A percentile compares a stretch with the other conserved stretches of the same genome.
Evolutionary conservation across 2,797 vertebrate genomes (phyloP).

Genomic region (Argyrosomus regius): DNA sequence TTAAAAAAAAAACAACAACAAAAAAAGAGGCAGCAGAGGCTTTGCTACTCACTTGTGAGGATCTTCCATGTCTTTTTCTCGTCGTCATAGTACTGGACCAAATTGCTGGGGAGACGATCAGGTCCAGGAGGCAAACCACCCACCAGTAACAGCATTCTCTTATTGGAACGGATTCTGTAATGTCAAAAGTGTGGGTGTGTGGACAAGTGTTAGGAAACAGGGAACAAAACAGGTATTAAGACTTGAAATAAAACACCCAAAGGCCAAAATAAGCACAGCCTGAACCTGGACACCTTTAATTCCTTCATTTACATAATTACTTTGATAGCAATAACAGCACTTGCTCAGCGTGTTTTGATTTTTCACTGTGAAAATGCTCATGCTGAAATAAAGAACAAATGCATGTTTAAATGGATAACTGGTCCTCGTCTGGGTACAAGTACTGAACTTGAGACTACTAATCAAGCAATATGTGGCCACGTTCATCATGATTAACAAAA

Average conservation of each 20-base stretch:
- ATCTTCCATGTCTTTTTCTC: constrained; percentile 99
- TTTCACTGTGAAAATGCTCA: constrained; percentile 28
- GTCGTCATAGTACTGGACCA: constrained; percentile 99
- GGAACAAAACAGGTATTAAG: constrained; percentile 55
- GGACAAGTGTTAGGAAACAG: constrained; percentile 56
- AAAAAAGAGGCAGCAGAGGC: constrained; percentile 33
- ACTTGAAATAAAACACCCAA: constrained; percentile 41
- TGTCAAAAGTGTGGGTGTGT: constrained; percentile 62
- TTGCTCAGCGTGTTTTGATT: constrained; percentile 3
- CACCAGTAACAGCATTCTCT: constrained; percentile 97
- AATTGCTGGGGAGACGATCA: constrained; percentile 99
- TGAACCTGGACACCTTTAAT: constrained; percentile 24
- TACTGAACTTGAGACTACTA: constrained; percentile 32
- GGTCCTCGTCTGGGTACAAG: constrained; percentile 15
- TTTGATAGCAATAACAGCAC: constrained; percentile 8
- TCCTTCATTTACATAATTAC: constrained; percentile 37
- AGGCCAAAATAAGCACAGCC: constrained; percentile 29
- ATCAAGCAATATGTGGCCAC: constrained; percentile 37
- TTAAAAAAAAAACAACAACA: constrained; percentile 4
- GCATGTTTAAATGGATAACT: constrained; percentile 36
- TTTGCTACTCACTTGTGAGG: constrained; percentile 95
- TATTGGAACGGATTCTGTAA: constrained; percentile 99
- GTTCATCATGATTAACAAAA: constrained; percentile 65
- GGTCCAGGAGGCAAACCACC: constrained; percentile 99
- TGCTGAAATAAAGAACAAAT: constrained; percentile 38